Conservation (phyloP, 1,140 invertebrate genomes). For the Drosophila nigrodunni region DNA sequence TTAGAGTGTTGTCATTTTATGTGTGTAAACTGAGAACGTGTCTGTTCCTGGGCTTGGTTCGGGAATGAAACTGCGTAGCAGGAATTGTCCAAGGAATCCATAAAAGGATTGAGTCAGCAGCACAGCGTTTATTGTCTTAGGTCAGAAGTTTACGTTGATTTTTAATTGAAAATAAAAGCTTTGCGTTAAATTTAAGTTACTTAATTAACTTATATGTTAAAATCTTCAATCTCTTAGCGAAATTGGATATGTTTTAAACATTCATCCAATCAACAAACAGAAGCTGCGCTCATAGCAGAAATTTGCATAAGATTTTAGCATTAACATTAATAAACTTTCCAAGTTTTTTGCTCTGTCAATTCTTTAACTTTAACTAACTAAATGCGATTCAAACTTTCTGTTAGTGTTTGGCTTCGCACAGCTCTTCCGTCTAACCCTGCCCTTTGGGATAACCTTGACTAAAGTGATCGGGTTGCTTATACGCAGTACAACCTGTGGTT, state of each 20-base stretch:
- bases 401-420: background rate
- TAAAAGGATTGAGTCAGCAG: slow-evolving; percentile 10
- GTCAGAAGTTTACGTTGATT: slow-evolving; percentile 4
- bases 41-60: slow-evolving; percentile 12
- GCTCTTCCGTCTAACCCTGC: slow-evolving; percentile 4
- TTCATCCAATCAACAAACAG: slow-evolving; percentile 18
- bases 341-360: background rate
- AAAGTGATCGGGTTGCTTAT: slow-evolving; percentile 19
- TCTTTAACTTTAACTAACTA: background rate
- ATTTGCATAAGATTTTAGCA: slow-evolving; percentile 19
- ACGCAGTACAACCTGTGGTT: slow-evolving; percentile 26
- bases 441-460: background rate
- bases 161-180: too few species aligned
- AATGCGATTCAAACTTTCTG: background rate
- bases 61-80: slow-evolving; percentile 33
- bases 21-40: slow-evolving; percentile 18
- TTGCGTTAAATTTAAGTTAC: background rate
- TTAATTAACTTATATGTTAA: background rate
- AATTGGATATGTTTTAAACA: slow-evolving; percentile 27
- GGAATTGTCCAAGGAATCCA: slow-evolving; percentile 18
- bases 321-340: slow-evolving; percentile 32
- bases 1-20: slow-evolving; percentile 34
- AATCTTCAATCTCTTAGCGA: slow-evolving; percentile 8
- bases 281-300: slow-evolving; percentile 7
- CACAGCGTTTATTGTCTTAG: slow-evolving; percentile 22